Conservation (phyloP, 2,797 vertebrate species). For the Alcedo quadribrachys region DNA sequence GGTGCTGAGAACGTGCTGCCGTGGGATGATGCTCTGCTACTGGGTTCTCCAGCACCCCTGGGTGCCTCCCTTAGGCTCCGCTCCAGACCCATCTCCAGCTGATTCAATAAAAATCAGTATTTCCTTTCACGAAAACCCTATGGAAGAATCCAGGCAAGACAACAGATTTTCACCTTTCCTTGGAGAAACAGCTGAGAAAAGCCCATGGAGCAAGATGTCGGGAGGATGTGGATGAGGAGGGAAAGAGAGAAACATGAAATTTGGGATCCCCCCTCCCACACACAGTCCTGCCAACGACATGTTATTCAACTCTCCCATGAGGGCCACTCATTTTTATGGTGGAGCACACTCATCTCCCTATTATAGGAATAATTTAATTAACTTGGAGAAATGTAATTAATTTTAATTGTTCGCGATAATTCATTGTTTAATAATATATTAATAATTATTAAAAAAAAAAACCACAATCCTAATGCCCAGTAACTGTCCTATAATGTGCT, state of each 20-base stretch:
- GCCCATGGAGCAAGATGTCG: accelerated
- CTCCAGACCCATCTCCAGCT: not conserved
- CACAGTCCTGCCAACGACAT: accelerated
- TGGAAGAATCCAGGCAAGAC: not conserved
- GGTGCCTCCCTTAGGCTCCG: accelerated
- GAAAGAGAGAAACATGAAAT: not conserved
- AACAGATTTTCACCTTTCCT: not conserved
- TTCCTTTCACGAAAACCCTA: not conserved
- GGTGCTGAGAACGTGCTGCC: not conserved
- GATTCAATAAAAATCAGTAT: not conserved
- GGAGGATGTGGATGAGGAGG: accelerated
- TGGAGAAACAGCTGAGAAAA: not conserved
- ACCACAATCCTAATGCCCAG: conserved; percentile 33
- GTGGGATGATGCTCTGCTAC: accelerated
- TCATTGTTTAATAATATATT: conserved; percentile 76
- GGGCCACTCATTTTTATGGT: conserved; percentile 32
- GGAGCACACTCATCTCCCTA: conserved; percentile 45
- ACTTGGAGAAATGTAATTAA: conserved; percentile 78
- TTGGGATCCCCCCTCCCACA: not conserved
- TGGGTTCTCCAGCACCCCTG: not conserved
- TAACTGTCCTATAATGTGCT: conserved; percentile 58
- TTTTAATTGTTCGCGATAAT: conserved; percentile 78
- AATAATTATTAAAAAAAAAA: conserved; percentile 47
- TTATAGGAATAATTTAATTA: conserved; percentile 78
- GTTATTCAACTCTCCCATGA: not conserved